phyloP scores from a whole-genome alignment of 2,888 invertebrate genomes.

The Belgica antarctica region DNA sequence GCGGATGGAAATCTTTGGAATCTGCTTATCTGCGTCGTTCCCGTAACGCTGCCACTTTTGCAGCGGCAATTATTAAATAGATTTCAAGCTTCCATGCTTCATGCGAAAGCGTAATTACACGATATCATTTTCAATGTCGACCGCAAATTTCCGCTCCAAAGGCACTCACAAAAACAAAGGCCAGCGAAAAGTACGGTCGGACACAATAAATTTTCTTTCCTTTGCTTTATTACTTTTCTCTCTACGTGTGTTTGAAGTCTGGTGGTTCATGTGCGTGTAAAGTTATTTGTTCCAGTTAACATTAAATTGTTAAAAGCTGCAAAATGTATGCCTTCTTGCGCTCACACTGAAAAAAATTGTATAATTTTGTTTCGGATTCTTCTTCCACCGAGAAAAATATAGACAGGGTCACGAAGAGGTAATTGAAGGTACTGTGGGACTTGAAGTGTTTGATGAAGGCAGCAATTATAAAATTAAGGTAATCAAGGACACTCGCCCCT shows the following conservation, averaged over 20 bases:
- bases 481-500: too few relatives aligned
- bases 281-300: constrained; percentile 39
- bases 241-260: constrained; percentile 7
- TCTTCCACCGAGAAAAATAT: too few relatives aligned
- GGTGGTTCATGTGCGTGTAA: constrained; percentile 40
- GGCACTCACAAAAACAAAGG: neutral
- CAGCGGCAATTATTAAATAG: constrained; percentile 28
- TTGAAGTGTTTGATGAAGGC: too few relatives aligned
- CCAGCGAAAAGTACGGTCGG: neutral
- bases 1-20: neutral
- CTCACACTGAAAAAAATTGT: neutral
- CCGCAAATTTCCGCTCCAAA: constrained; percentile 38
- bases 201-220: constrained; percentile 1
- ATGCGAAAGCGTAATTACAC: neutral
- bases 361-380: neutral
- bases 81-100: neutral
- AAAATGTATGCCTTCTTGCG: neutral
- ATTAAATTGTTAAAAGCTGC: constrained; percentile 30
- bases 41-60: neutral
- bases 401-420: too few relatives aligned
- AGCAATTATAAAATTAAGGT: too few relatives aligned
- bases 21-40: neutral
- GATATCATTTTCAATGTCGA: constrained; percentile 20
- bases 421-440: too few relatives aligned
- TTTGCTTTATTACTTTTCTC: neutral